These are phyloP conservation scores for Polydrusus pterygomalis DNA, from an alignment of 2,888 invertebrate genomes.

Conservation along the genomic window DNA sequence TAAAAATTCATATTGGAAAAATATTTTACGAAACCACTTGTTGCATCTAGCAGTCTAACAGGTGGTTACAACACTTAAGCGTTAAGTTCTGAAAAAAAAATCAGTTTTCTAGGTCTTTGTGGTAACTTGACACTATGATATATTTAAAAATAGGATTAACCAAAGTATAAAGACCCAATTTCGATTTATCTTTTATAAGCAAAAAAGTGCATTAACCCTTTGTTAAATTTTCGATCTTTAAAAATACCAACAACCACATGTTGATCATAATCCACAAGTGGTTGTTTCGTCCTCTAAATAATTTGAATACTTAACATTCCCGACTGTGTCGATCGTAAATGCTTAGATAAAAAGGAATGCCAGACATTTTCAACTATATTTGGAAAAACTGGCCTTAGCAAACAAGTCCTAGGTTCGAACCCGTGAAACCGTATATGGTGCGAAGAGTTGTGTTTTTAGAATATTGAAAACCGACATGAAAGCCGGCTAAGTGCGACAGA, in stretches of 20 bases:
- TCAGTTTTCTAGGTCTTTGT: background rate
- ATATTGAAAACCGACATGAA: conserved; percentile 47
- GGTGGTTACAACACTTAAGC: conserved; percentile 2
- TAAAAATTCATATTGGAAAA: background rate
- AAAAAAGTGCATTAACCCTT: conserved; percentile 13
- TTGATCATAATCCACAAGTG: conserved; percentile 66
- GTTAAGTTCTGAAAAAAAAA: background rate
- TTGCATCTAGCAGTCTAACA: conserved; percentile 12
- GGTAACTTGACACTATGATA: conserved; percentile 16
- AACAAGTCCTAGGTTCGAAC: background rate
- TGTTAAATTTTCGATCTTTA: conserved; percentile 17
- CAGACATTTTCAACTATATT: conserved; percentile 1
- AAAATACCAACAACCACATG: conserved; percentile 62
- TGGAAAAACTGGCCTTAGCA: background rate
- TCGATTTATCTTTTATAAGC: background rate
- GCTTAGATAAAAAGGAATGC: background rate
- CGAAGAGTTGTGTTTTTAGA: conserved; percentile 58
- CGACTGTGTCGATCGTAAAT: conserved; percentile 14
- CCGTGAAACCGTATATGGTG: conserved; percentile 53
- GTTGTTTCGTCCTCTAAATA: conserved; percentile 43
- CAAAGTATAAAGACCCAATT: background rate
- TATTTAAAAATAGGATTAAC: background rate
- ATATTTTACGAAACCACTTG: conserved; percentile 12
- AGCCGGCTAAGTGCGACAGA: conserved; percentile 40
- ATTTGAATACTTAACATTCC: conserved; percentile 31